phyloP scores from a whole-genome alignment of 1,140 invertebrate species.

The Planococcus citri region DNA sequence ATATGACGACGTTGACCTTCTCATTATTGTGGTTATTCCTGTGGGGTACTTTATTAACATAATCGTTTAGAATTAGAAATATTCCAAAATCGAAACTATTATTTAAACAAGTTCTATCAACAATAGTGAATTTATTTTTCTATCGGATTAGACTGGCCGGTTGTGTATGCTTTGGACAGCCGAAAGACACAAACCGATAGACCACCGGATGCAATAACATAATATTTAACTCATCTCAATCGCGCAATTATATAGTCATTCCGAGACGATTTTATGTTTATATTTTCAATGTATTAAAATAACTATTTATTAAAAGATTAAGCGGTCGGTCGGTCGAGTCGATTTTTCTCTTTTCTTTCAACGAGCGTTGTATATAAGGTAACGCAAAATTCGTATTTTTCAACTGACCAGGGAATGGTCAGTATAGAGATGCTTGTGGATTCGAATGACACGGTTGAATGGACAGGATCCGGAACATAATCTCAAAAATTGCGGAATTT shows the following conservation, averaged over 20 bases:
- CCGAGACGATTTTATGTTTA: not conserved
- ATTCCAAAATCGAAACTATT: slow-evolving; percentile 3
- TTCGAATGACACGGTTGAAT: too few relatives aligned
- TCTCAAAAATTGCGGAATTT: too few relatives aligned
- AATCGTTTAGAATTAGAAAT: slow-evolving; percentile 8
- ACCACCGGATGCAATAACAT: slow-evolving; percentile 6
- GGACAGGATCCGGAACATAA: too few relatives aligned
- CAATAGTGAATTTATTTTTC: slow-evolving; percentile 4
- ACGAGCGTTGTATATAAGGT: not conserved
- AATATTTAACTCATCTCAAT: slow-evolving; percentile 4
- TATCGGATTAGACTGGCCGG: not conserved
- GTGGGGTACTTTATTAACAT: slow-evolving; percentile 7
- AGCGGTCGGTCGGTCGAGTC: not conserved
- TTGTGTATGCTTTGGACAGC: not conserved
- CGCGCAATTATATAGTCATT: not conserved
- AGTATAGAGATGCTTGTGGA: too few relatives aligned
- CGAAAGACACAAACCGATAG: slow-evolving; percentile 1
- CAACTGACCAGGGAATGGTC: too few relatives aligned
- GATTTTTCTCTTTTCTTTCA: not conserved
- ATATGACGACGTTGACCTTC: not conserved
- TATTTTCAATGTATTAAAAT: not conserved
- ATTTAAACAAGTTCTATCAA: slow-evolving; percentile 8
- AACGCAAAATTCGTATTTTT: not conserved
- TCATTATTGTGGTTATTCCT: not conserved
- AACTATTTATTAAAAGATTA: slow-evolving; percentile 8